Evolutionary conservation across 1,140 invertebrate species (phyloP), one percentile per base, ranked within the genome.

Genomic region (Heliconius hewitsoni): DNA sequence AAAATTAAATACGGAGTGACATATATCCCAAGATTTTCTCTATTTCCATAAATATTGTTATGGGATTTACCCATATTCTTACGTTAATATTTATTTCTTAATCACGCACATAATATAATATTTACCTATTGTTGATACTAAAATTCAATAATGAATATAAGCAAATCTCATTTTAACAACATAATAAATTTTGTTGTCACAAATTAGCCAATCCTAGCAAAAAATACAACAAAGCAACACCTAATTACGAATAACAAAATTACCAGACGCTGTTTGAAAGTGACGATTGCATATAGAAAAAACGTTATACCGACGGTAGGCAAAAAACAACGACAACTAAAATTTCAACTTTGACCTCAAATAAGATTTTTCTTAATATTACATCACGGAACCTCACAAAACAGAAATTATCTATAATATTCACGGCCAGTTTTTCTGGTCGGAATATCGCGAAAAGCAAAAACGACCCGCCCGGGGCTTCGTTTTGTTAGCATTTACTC

Each of bases 401-500:
- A 42, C 50, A 42, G 42, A 52, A 46, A 46, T 46, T 46, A 77
- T 0, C 46, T 42, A 3, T 52, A 55, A 50, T 82, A 88, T 90
- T 88, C 89, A 91, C 86, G 86, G 86, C 80, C 87, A 86, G 83
- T 89, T 88, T 76, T 80, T 91, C 34, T 34, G 46, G 57, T 19
- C 50, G 74, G 57, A 75, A 80, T 81, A 79, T 87, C 80, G 84
- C 66, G 74, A 80, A 76, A 81, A 87, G 84, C 82, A 73, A 86
- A 83, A 89, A 85, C 82, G 82, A 93, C 89, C 89, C 78, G 87
- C 72, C 73, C 78, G 86, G 85, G 82, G 83, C 85, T 90, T 88
- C 89, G 89, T 88, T 92, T 92, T 92, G 89, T 87, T 85, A 37
- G 77, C 77, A 82, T 86, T 73, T 39, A 74, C 78, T 71, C 82